Conservation (phyloP, 2,113 vertebrate species). For the Sclerurus mexicanus region DNA sequence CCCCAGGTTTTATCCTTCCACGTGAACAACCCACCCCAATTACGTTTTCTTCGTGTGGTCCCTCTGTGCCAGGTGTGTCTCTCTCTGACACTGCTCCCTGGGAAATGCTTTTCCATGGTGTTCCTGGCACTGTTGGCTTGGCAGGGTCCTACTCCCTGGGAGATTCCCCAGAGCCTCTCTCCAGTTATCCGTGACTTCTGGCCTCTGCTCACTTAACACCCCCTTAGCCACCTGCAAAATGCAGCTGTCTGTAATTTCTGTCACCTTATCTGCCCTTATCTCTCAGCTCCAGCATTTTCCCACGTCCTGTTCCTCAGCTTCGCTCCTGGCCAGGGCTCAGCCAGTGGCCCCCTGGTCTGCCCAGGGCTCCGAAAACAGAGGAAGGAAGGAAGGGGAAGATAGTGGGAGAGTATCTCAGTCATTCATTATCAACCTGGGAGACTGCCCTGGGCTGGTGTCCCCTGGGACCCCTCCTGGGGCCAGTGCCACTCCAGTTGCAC, state of each 20-base stretch:
- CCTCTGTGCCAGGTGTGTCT: neutral
- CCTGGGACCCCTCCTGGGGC: neutral
- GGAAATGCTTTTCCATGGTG: neutral
- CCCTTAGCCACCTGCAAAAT: neutral
- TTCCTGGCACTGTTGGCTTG: neutral
- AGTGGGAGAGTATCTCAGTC: neutral
- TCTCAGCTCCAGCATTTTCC: neutral
- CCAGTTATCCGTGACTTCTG: neutral
- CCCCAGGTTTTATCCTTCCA: neutral
- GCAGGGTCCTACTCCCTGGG: neutral
- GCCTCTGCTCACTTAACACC: neutral
- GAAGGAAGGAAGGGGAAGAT: neutral
- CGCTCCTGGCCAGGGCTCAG: neutral
- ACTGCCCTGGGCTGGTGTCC: neutral
- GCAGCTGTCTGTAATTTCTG: neutral
- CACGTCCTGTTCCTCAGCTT: neutral
- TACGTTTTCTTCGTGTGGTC: neutral
- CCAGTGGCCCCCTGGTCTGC: neutral
- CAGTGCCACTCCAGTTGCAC: neutral
- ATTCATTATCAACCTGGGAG: neutral
- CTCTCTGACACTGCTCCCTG: neutral
- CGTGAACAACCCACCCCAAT: neutral
- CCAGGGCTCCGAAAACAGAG: neutral
- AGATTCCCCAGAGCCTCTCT: neutral
- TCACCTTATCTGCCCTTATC: neutral